These are phyloP conservation scores for Leptodirus hochenwartii DNA, from an alignment of 2,888 invertebrate species.

Conservation along the genomic window DNA sequence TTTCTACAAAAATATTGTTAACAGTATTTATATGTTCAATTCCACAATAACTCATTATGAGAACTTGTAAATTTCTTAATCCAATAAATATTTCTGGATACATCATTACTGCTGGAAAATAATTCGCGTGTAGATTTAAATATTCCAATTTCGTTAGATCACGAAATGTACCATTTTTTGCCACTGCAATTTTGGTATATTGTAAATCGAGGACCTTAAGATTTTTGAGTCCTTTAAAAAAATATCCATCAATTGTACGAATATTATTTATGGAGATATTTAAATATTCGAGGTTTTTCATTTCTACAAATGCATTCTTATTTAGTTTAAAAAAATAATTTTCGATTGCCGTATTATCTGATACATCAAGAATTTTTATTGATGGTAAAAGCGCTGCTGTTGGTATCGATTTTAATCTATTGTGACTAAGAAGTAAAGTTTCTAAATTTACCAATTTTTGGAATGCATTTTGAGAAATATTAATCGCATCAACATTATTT, in stretches of 20 bases:
- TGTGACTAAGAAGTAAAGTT: slow-evolving; percentile 31
- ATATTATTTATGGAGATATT: slow-evolving; percentile 36
- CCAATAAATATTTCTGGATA: slow-evolving; percentile 29
- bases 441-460: slow-evolving; percentile 32
- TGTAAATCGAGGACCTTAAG: slow-evolving; percentile 32
- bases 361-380: slow-evolving; percentile 31
- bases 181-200: slow-evolving; percentile 32
- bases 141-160: slow-evolving; percentile 27
- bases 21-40: slow-evolving; percentile 27
- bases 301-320: slow-evolving; percentile 30
- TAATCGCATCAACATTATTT: slow-evolving; percentile 30
- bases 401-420: slow-evolving; percentile 34
- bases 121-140: slow-evolving; percentile 36
- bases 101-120: slow-evolving; percentile 21
- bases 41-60: slow-evolving; percentile 32
- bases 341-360: too few relatives aligned
- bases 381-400: slow-evolving; percentile 31
- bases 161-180: slow-evolving; percentile 30
- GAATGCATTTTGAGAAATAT: slow-evolving; percentile 31
- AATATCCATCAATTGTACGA: slow-evolving; percentile 30
- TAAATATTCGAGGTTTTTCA: slow-evolving; percentile 29
- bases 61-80: slow-evolving; percentile 29
- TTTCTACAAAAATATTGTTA: slow-evolving; percentile 31
- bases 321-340: slow-evolving; percentile 34
- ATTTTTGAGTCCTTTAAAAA: slow-evolving; percentile 32